phyloP scores from a whole-genome alignment of 2,888 invertebrate species.

The Drosophila antonietae region DNA sequence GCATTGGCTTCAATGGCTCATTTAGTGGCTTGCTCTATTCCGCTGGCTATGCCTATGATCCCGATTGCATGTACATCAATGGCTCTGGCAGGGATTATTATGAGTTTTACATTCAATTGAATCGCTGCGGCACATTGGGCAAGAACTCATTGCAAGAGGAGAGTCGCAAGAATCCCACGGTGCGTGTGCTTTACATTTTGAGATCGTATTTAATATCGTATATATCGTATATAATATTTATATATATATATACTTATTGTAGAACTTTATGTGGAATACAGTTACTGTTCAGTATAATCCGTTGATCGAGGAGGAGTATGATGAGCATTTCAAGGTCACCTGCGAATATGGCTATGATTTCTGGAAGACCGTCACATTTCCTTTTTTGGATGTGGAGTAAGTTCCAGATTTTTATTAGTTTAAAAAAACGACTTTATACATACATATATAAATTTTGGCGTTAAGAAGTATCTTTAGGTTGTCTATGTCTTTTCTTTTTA shows the following conservation, averaged over 20 bases:
- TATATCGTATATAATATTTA: too few relatives aligned
- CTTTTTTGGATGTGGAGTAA: constrained; percentile 97
- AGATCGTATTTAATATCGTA: too few relatives aligned
- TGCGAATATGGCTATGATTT: constrained; percentile 98
- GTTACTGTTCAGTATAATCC: constrained; percentile 97
- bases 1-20: constrained; percentile 96
- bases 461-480: too few relatives aligned
- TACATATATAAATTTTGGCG: too few relatives aligned
- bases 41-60: constrained; percentile 96
- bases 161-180: constrained; percentile 93
- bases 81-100: constrained; percentile 96
- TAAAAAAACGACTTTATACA: neutral
- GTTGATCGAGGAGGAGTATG: constrained; percentile 96
- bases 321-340: constrained; percentile 97
- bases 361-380: constrained; percentile 98
- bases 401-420: constrained; percentile 82
- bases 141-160: constrained; percentile 94
- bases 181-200: constrained; percentile 84
- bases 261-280: constrained; percentile 98
- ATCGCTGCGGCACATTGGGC: constrained; percentile 95
- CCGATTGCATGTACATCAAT: constrained; percentile 97
- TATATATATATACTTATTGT: constrained; percentile 26
- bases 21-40: constrained; percentile 95
- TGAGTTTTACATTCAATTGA: constrained; percentile 96
- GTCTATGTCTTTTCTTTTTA: too few relatives aligned